Conservation (phyloP, 2,888 invertebrate genomes). For the Galeopsomyia nigrocyanea region DNA sequence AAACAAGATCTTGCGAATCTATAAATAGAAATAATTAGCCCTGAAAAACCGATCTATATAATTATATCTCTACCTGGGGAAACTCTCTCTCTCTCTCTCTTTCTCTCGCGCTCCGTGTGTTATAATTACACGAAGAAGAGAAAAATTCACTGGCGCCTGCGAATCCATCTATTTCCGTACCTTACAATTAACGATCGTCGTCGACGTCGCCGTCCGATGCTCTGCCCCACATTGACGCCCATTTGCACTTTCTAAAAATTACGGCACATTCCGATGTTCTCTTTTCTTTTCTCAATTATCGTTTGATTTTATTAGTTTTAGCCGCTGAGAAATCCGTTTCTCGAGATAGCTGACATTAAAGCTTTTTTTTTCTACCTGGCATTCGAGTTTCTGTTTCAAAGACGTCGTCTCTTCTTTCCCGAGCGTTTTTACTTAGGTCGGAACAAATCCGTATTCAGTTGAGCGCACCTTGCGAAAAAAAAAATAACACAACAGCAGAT, state of each 20-base stretch:
- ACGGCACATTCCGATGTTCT: conserved; percentile 2
- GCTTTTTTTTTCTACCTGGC: no score
- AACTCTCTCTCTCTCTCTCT: background rate
- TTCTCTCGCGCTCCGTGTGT: conserved; percentile 7
- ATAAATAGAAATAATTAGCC: conserved; percentile 24
- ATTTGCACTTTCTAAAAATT: conserved; percentile 39
- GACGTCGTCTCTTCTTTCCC: no score
- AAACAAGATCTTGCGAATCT: background rate
- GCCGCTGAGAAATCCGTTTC: no score
- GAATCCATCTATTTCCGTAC: conserved; percentile 35
- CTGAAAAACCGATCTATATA: conserved; percentile 14
- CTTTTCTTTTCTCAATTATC: no score
- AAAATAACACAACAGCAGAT: no score
- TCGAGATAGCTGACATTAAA: no score
- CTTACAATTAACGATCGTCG: conserved; percentile 30
- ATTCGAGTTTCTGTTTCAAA: no score
- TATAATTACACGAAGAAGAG: background rate
- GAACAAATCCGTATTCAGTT: no score
- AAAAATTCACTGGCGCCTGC: background rate
- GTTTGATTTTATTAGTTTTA: no score
- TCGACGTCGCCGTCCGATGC: conserved; percentile 1
- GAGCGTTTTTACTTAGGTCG: no score
- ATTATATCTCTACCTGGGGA: no score
- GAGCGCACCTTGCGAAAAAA: no score
- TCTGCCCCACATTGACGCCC: conserved; percentile 14